Conservation (phyloP, 1,140 invertebrate genomes). For the Polyergus mexicanus region DNA sequence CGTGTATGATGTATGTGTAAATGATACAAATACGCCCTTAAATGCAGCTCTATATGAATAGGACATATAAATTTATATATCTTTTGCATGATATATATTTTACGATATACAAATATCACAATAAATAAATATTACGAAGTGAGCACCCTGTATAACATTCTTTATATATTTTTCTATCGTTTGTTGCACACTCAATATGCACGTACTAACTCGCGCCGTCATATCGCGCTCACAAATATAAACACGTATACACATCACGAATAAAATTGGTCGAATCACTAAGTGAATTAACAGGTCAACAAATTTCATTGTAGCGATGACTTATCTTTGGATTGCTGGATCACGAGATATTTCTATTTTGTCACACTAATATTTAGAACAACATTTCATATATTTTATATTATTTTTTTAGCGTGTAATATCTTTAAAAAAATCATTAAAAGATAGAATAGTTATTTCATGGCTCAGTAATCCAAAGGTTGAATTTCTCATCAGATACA, state of each 20-base stretch:
- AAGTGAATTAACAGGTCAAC: slow-evolving; percentile 44
- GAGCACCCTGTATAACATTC: slow-evolving; percentile 40
- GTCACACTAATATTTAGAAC: too few relatives aligned
- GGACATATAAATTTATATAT: neutral
- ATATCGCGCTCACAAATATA: slow-evolving; percentile 67
- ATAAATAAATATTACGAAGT: slow-evolving; percentile 28
- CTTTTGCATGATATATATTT: neutral
- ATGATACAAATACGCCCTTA: neutral
- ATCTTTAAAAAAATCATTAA: neutral
- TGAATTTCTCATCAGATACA: neutral
- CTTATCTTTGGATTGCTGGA: slow-evolving; percentile 28
- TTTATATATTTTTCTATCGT: slow-evolving; percentile 57
- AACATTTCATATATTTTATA: neutral
- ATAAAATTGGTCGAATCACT: slow-evolving; percentile 58
- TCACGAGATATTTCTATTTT: neutral
- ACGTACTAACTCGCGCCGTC: slow-evolving; percentile 54
- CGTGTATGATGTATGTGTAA: neutral
- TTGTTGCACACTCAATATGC: slow-evolving; percentile 54
- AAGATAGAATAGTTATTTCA: neutral
- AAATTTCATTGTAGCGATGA: slow-evolving; percentile 12
- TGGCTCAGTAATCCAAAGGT: slow-evolving; percentile 29
- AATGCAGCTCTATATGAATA: neutral
- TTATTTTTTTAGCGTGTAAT: neutral
- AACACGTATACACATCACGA: slow-evolving; percentile 68
- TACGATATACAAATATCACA: neutral